These are phyloP conservation scores for Erebia ligea DNA, from an alignment of 2,888 invertebrate species.

Conservation along the genomic window DNA sequence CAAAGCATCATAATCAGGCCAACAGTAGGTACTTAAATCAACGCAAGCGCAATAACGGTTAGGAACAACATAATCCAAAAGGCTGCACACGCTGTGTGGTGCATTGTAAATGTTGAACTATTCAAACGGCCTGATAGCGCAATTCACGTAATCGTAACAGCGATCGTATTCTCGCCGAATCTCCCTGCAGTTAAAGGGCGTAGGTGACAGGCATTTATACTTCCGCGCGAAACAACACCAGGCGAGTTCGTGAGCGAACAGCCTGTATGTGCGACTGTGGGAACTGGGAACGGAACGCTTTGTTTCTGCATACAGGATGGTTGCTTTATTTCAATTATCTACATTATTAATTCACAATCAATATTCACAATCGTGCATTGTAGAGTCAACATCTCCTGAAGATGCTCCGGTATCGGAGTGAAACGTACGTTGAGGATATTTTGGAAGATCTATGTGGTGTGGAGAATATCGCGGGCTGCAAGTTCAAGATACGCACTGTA, in stretches of 20 bases:
- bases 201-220: constrained; percentile 79
- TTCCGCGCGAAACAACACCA: constrained; percentile 74
- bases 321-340: neutral
- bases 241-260: constrained; percentile 79
- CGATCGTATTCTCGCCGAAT: constrained; percentile 49
- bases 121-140: constrained; percentile 40
- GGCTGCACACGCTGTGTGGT: constrained; percentile 19
- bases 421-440: no score
- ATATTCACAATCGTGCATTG: no score
- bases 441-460: no score
- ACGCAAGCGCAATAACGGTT: neutral
- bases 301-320: constrained; percentile 62
- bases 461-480: no score
- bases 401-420: no score
- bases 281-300: constrained; percentile 78
- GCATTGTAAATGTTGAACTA: constrained; percentile 36
- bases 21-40: neutral
- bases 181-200: constrained; percentile 71
- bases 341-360: no score
- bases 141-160: constrained; percentile 47
- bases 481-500: no score
- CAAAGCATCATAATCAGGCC: neutral
- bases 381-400: no score
- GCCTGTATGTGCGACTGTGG: constrained; percentile 79
- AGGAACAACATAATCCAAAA: constrained; percentile 21